These are phyloP conservation scores for Proales similis DNA, from an alignment of 1,140 invertebrate genomes.

Conservation along the genomic window DNA sequence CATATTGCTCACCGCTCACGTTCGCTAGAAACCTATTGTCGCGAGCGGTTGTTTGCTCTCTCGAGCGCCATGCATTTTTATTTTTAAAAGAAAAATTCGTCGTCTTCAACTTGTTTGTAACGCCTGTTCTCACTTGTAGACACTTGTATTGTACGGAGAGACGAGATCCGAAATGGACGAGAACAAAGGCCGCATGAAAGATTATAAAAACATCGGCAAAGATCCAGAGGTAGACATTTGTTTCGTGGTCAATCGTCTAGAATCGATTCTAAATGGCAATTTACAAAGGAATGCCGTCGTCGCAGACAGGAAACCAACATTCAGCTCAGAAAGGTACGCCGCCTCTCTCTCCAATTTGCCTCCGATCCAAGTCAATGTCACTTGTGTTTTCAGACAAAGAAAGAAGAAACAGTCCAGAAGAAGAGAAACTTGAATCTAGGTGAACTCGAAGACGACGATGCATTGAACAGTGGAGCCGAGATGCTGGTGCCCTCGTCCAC, in stretches of 20 bases:
- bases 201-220: constrained; percentile 36
- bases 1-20: too few species aligned
- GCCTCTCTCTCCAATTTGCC: neutral
- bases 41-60: too few species aligned
- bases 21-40: too few species aligned
- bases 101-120: too few species aligned
- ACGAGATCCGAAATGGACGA: too few species aligned
- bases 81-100: too few species aligned
- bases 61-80: too few species aligned
- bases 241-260: neutral
- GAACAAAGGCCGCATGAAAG: constrained; percentile 32
- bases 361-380: neutral
- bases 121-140: too few species aligned
- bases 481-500: neutral
- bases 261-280: neutral
- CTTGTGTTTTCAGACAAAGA: constrained; percentile 1
- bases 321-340: constrained; percentile 2
- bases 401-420: constrained; percentile 32
- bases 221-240: constrained; percentile 14
- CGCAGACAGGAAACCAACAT: constrained; percentile 3
- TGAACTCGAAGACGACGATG: neutral
- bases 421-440: constrained; percentile 17
- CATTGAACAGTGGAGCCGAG: too few species aligned
- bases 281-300: constrained; percentile 12
- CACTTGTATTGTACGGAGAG: too few species aligned